Percentiles rank a stretch among this genome's conserved stretches.
phyloP scores from a whole-genome alignment of 2,888 invertebrate genomes.

The Agrotis segetum region DNA sequence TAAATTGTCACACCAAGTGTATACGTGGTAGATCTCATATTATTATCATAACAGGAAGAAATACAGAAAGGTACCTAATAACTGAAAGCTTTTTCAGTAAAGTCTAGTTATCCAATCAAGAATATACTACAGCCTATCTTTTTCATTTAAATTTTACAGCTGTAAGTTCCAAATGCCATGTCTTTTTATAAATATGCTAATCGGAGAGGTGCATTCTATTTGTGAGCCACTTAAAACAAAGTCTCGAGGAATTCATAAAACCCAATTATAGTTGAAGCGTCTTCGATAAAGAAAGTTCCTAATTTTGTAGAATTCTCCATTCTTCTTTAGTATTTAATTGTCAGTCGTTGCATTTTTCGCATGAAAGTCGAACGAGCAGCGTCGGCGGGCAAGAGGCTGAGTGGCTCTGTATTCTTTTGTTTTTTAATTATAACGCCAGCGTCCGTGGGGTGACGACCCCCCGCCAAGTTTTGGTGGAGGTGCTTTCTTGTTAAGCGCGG shows the following conservation, averaged over 20 bases:
- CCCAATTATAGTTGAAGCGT: constrained; percentile 62
- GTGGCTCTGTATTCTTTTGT: constrained; percentile 90
- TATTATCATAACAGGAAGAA: not conserved
- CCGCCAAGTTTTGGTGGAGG: constrained; percentile 86
- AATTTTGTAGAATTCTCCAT: constrained; percentile 66
- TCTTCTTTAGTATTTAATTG: constrained; percentile 76
- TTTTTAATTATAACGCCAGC: constrained; percentile 90
- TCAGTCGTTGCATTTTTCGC: constrained; percentile 86
- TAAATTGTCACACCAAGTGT: not conserved
- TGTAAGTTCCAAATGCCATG: constrained; percentile 11
- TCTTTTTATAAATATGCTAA: constrained; percentile 38
- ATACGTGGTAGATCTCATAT: not conserved
- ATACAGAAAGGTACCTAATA: not conserved
- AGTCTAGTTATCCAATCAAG: not conserved
- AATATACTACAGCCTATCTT: constrained; percentile 7
- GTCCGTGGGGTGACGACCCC: constrained; percentile 81
- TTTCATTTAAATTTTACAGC: constrained; percentile 34
- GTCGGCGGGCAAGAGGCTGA: constrained; percentile 85
- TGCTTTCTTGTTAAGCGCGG: constrained; percentile 88
- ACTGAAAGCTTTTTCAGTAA: constrained; percentile 13
- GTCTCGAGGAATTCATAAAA: constrained; percentile 64
- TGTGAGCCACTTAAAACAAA: constrained; percentile 47
- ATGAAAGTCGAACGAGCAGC: constrained; percentile 83
- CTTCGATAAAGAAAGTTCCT: constrained; percentile 65
- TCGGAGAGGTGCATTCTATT: constrained; percentile 50